Evolutionary conservation across 2,888 invertebrate species (phyloP).

Genomic region (Peribatodes rhomboidaria): DNA sequence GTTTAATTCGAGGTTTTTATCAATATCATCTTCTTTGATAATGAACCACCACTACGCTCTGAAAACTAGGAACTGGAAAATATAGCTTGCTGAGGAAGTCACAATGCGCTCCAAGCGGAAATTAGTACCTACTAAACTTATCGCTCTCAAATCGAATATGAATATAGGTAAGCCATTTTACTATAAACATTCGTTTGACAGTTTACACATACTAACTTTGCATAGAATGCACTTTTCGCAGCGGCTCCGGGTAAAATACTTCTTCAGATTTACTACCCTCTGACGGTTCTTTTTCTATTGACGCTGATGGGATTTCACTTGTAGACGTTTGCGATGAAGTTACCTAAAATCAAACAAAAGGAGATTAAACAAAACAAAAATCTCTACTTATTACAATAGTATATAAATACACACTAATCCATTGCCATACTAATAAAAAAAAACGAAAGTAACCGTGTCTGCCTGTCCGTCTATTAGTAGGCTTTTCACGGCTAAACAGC

Average conservation of each 20-base stretch:
- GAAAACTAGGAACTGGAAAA: too few species aligned
- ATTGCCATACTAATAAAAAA: too few species aligned
- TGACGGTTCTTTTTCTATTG: conserved; percentile 53
- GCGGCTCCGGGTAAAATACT: conserved; percentile 62
- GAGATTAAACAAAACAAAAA: neutral
- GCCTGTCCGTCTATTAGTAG: too few species aligned
- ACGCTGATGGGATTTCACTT: conserved; percentile 66
- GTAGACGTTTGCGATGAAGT: conserved; percentile 76
- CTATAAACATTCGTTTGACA: neutral
- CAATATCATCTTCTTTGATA: too few species aligned
- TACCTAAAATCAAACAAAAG: conserved; percentile 55
- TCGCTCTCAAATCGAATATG: neutral
- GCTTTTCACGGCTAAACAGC: too few species aligned
- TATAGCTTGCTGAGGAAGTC: too few species aligned
- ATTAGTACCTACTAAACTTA: too few species aligned
- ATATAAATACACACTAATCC: neutral
- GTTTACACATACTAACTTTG: conserved; percentile 48
- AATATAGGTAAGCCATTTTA: neutral
- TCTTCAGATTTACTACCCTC: conserved; percentile 58
- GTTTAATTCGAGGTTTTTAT: too few species aligned
- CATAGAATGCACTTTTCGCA: conserved; percentile 63
- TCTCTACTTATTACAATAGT: neutral
- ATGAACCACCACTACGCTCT: too few species aligned
- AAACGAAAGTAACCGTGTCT: too few species aligned
- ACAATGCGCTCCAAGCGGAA: too few species aligned